Percentiles rank a stretch among this genome's conserved stretches.
Conservation (phyloP, 2,797 vertebrate genomes). For the Petrocephalus sullivani region DNA sequence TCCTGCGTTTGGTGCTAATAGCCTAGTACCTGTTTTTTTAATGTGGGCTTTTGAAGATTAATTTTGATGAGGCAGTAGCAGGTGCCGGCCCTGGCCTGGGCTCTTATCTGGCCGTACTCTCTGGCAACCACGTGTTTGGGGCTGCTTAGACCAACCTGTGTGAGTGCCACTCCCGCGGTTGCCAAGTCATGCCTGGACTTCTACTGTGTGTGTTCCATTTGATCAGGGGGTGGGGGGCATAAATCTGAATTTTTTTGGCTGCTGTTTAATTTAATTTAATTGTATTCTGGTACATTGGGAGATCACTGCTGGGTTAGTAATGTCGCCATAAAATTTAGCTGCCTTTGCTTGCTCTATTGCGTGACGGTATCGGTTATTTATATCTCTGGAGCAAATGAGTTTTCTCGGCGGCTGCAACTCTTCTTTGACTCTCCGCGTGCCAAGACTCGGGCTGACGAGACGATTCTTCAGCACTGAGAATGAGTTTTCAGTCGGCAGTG, state of each 20-base stretch:
- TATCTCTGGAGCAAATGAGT: background rate
- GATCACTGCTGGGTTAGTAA: background rate
- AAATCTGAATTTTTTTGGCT: background rate
- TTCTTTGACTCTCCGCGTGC: background rate
- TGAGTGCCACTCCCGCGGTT: background rate
- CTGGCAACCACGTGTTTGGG: slow-evolving; percentile 48
- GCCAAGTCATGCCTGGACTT: background rate
- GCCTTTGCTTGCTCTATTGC: background rate
- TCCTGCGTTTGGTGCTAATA: slow-evolving; percentile 53
- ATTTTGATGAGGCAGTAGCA: slow-evolving; percentile 51
- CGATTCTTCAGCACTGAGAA: background rate
- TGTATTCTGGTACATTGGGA: background rate
- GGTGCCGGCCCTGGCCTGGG: slow-evolving; percentile 37
- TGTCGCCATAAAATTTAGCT: background rate
- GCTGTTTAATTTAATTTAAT: background rate
- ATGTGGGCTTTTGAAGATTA: slow-evolving; percentile 48
- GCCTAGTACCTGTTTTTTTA: slow-evolving; percentile 26
- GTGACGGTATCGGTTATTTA: background rate
- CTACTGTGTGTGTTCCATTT: background rate
- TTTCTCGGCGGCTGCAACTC: background rate
- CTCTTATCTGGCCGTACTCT: background rate
- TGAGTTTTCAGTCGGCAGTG: background rate
- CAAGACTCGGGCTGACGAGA: background rate
- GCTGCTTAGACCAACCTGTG: slow-evolving; percentile 59
- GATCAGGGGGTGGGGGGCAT: background rate